These are phyloP conservation scores for Caenorhabditis sp. DNA, from an alignment of 2,888 invertebrate genomes.

Conservation along the genomic window DNA sequence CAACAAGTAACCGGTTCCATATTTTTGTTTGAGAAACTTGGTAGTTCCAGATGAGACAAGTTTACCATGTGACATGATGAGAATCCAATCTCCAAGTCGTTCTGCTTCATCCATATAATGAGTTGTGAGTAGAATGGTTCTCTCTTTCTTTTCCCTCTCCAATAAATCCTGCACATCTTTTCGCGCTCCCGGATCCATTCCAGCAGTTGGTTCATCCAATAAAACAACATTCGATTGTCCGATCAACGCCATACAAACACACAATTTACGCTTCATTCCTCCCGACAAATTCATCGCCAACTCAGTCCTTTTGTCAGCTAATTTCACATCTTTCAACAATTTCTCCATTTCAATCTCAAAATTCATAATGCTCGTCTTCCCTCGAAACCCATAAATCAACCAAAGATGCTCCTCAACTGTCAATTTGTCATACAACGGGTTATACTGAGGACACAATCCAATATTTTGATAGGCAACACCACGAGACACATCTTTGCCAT, in stretches of 20 bases:
- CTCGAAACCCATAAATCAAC: conserved; percentile 61
- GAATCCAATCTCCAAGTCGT: conserved; percentile 62
- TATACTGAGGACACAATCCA: conserved; percentile 66
- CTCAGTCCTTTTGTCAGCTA: conserved; percentile 48
- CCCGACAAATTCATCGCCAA: conserved; percentile 57
- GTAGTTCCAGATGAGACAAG: conserved; percentile 57
- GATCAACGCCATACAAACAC: conserved; percentile 64
- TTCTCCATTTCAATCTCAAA: conserved; percentile 40
- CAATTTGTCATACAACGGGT: conserved; percentile 62
- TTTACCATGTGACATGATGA: conserved; percentile 64
- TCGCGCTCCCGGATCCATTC: conserved; percentile 51
- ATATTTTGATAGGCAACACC: conserved; percentile 49
- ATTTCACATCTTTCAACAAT: conserved; percentile 47
- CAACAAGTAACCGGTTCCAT: conserved; percentile 63
- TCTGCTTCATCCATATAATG: conserved; percentile 69
- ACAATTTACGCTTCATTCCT: conserved; percentile 68
- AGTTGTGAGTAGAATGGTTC: conserved; percentile 9
- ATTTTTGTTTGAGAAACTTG: conserved; percentile 59
- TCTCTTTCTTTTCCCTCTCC: conserved; percentile 41
- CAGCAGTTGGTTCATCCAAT: conserved; percentile 62
- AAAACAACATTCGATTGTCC: conserved; percentile 56
- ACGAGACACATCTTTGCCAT: conserved; percentile 49
- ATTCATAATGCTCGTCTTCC: conserved; percentile 19
- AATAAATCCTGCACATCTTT: conserved; percentile 47
- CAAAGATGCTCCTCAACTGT: conserved; percentile 67